Conservation (phyloP, 2,797 vertebrate species). For the Garrulus glandarius region DNA sequence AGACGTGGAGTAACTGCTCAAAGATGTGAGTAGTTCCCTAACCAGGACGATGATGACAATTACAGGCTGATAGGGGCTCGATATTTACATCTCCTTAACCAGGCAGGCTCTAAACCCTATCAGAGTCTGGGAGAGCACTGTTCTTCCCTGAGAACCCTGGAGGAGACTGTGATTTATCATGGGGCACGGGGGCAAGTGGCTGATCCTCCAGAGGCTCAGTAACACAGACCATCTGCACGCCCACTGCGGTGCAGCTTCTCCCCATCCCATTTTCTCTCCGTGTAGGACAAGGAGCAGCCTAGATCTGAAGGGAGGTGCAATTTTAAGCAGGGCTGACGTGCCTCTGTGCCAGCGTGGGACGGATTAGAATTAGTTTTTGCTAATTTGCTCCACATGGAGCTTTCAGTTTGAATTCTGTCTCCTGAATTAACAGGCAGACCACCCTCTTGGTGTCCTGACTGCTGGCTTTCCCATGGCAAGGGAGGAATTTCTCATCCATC, state of each 20-base stretch:
- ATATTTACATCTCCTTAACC: slow-evolving; percentile 2
- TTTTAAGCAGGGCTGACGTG: neutral
- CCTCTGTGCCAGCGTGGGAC: slow-evolving; percentile 34
- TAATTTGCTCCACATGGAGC: slow-evolving; percentile 66
- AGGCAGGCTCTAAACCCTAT: neutral
- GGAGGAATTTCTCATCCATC: neutral
- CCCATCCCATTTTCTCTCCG: neutral
- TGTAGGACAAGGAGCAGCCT: slow-evolving; percentile 13
- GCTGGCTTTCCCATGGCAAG: neutral
- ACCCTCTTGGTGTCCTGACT: slow-evolving; percentile 24
- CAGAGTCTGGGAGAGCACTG: neutral
- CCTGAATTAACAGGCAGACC: slow-evolving; percentile 26
- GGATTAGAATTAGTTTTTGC: slow-evolving; percentile 64
- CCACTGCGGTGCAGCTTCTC: neutral
- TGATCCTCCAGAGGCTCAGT: slow-evolving; percentile 50
- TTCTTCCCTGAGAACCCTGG: neutral
- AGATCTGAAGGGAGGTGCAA: slow-evolving; percentile 24
- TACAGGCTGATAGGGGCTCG: slow-evolving; percentile 34
- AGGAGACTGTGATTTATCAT: slow-evolving; percentile 64
- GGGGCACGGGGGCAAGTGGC: slow-evolving; percentile 38
- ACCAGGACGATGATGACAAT: slow-evolving; percentile 47
- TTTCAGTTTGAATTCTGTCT: slow-evolving; percentile 60
- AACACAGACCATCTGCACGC: slow-evolving; percentile 66
- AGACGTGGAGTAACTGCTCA: slow-evolving; percentile 61
- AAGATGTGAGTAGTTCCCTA: slow-evolving; percentile 50